Evolutionary conservation across 2,797 vertebrate genomes (phyloP).

Genomic region (Darevskia nairensis): DNA sequence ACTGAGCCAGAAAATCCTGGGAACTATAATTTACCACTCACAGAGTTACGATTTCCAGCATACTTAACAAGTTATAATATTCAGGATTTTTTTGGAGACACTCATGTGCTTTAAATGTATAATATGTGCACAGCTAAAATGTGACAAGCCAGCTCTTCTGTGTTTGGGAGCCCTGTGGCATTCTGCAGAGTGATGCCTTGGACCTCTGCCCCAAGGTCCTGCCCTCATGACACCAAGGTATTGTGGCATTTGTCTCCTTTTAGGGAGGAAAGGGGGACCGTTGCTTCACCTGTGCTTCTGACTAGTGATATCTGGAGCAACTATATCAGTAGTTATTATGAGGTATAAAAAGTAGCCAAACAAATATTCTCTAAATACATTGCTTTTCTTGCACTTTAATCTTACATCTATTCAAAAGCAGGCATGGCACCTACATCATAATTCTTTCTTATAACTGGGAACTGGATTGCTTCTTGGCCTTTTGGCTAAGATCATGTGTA

Average conservation of each 20-base stretch:
- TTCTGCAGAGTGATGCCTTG: not conserved
- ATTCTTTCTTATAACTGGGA: not conserved
- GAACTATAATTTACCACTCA: too few relatives aligned
- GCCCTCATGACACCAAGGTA: not conserved
- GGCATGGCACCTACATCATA: not conserved
- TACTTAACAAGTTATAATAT: too few relatives aligned
- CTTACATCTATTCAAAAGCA: not conserved
- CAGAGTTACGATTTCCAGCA: too few relatives aligned
- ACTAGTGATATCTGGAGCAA: not conserved
- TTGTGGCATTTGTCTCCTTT: not conserved
- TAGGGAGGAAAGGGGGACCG: not conserved
- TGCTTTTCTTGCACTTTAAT: constrained; percentile 5
- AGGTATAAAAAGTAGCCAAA: not conserved
- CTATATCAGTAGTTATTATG: not conserved
- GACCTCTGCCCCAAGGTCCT: not conserved
- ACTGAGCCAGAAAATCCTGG: too few relatives aligned
- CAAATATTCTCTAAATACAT: not conserved
- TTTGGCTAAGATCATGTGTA: too few relatives aligned
- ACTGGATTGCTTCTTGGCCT: too few relatives aligned
- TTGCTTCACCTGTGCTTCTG: not conserved
- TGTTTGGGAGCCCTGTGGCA: not conserved
- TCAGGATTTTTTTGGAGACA: too few relatives aligned
- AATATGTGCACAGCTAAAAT: not conserved
- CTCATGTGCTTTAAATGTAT: too few relatives aligned
- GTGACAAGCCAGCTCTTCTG: not conserved